Evolutionary conservation across 2,888 invertebrate genomes (phyloP).

Genomic region (Folsomia candida): DNA sequence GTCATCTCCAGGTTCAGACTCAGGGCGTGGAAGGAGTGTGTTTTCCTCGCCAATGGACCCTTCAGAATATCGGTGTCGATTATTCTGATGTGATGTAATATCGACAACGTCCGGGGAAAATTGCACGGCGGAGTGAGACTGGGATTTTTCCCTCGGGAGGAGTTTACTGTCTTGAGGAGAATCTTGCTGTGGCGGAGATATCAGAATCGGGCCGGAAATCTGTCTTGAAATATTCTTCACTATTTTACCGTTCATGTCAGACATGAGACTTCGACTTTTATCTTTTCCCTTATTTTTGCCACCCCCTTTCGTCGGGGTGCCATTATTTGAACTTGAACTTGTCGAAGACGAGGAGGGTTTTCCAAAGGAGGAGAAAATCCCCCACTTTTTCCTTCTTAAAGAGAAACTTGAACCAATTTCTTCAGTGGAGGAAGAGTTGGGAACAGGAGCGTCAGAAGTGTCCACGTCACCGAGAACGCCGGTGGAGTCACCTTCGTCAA

Average conservation of each 20-base stretch:
- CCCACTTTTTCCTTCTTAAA: slow-evolving; percentile 4
- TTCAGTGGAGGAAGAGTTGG: slow-evolving; percentile 42
- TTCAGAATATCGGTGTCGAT: slow-evolving; percentile 8
- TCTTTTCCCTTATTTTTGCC: slow-evolving; percentile 19
- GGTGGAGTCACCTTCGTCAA: slow-evolving; percentile 49
- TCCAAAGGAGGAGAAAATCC: slow-evolving; percentile 53
- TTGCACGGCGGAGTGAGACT: slow-evolving; percentile 25
- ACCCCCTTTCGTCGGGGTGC: slow-evolving; percentile 28
- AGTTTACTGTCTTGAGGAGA: slow-evolving; percentile 8
- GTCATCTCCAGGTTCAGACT: not conserved
- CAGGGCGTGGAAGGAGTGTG: not conserved
- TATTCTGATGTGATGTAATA: not conserved
- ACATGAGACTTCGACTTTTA: slow-evolving; percentile 39
- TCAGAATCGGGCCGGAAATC: slow-evolving; percentile 25
- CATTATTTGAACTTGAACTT: slow-evolving; percentile 38
- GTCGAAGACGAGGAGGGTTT: slow-evolving; percentile 48
- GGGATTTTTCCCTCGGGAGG: slow-evolving; percentile 6
- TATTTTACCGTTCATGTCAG: slow-evolving; percentile 8
- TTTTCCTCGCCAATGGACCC: not conserved
- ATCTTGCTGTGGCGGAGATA: not conserved
- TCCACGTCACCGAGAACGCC: slow-evolving; percentile 50
- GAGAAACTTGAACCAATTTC: slow-evolving; percentile 23
- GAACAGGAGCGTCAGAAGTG: slow-evolving; percentile 45
- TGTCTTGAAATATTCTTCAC: slow-evolving; percentile 16
- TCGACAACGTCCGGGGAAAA: slow-evolving; percentile 32